Percentiles rank a stretch among this genome's conserved stretches.
These are phyloP conservation scores for Bombylius discolor DNA, from an alignment of 2,888 invertebrate species.

Conservation along the genomic window DNA sequence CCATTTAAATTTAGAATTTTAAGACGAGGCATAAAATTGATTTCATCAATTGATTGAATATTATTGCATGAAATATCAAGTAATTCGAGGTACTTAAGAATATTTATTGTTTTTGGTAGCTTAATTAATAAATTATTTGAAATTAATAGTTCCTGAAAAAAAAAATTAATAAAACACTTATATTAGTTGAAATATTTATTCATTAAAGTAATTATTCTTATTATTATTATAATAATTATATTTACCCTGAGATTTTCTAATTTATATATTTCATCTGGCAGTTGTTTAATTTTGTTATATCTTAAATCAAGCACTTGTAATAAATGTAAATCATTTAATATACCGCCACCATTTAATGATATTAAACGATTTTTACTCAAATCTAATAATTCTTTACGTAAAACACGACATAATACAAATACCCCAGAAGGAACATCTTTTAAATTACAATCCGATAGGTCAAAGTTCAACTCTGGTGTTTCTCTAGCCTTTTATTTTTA, in stretches of 20 bases:
- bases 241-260: slow-evolving; percentile 53
- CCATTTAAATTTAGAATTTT: slow-evolving; percentile 46
- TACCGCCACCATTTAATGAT: slow-evolving; percentile 44
- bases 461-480: slow-evolving; percentile 68
- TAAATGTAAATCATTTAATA: slow-evolving; percentile 53
- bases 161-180: slow-evolving; percentile 1
- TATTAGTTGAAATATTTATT: too few species aligned
- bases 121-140: slow-evolving; percentile 56
- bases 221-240: neutral
- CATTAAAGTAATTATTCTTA: too few species aligned
- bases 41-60: slow-evolving; percentile 38
- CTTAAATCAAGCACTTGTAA: slow-evolving; percentile 54
- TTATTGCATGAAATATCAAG: slow-evolving; percentile 60
- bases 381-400: slow-evolving; percentile 58
- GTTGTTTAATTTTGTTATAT: slow-evolving; percentile 47
- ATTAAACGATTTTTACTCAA: slow-evolving; percentile 56
- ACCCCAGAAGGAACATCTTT: slow-evolving; percentile 62
- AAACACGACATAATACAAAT: slow-evolving; percentile 67
- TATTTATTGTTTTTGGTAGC: slow-evolving; percentile 55
- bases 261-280: slow-evolving; percentile 51
- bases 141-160: slow-evolving; percentile 53
- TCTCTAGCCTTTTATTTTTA: slow-evolving; percentile 40
- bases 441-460: slow-evolving; percentile 65
- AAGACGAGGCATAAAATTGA: slow-evolving; percentile 41
- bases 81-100: slow-evolving; percentile 47